phyloP scores from a whole-genome alignment of 35 echinoderm and acorn worm species.

The Apostichopus parvimensis region DNA sequence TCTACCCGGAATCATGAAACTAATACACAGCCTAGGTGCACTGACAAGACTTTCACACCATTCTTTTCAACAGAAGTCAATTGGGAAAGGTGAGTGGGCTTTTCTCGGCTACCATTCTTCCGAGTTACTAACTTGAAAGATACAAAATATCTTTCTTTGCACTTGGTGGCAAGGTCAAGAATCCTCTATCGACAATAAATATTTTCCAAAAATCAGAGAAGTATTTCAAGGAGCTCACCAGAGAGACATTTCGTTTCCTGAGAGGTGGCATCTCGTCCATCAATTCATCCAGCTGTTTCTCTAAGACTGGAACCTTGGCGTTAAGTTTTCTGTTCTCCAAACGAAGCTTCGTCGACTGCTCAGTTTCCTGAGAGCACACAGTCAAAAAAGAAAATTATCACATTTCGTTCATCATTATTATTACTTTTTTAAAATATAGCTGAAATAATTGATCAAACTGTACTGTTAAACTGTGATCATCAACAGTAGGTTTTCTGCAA shows the following conservation, averaged over 20 bases:
- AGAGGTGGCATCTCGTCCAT: slow-evolving; percentile 9
- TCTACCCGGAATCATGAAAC: no score
- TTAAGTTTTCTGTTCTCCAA: slow-evolving; percentile 38
- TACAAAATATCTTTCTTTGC: background rate
- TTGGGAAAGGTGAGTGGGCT: no score
- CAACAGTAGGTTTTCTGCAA: no score
- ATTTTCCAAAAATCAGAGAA: background rate
- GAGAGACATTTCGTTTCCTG: background rate
- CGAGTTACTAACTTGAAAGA: no score
- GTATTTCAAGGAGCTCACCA: slow-evolving; percentile 9
- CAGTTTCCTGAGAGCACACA: slow-evolving; percentile 25
- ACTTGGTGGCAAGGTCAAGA: background rate
- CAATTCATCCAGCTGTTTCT: slow-evolving; percentile 26
- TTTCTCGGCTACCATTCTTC: no score
- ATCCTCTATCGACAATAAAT: background rate
- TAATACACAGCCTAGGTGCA: no score
- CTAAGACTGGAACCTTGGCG: slow-evolving; percentile 26
- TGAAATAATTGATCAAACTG: background rate
- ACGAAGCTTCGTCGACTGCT: slow-evolving; percentile 22
- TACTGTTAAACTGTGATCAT: background rate
- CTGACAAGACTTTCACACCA: no score
- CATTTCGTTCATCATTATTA: background rate
- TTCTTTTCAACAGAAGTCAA: no score
- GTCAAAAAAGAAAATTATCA: background rate
- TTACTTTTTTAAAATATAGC: background rate